Percentiles rank a stretch among this genome's conserved stretches.
Conservation (phyloP, 2,797 vertebrate species). For the Rhabdomys pumilio region DNA sequence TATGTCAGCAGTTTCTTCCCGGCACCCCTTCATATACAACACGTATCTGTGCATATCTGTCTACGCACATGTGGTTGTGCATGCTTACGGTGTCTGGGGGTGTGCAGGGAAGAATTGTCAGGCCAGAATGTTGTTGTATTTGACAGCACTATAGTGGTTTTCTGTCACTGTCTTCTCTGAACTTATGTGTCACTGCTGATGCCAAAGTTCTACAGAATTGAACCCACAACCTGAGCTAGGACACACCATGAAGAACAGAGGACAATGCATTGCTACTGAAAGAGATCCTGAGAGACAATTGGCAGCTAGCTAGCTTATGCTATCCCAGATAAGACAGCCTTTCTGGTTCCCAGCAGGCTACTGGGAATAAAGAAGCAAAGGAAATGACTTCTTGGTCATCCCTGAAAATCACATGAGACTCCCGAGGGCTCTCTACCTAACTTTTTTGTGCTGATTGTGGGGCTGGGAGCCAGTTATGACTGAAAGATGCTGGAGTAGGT, state of each 20-base stretch:
- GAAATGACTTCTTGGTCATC: neutral
- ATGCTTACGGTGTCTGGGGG: too few species aligned
- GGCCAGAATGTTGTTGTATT: neutral
- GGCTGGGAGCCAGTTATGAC: neutral
- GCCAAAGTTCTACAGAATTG: neutral
- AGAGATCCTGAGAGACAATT: neutral
- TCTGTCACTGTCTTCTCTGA: neutral
- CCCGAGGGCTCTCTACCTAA: rapidly evolving
- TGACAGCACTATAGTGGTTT: neutral
- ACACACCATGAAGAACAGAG: neutral
- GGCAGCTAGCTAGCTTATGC: neutral
- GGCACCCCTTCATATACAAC: neutral
- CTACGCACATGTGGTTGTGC: too few species aligned
- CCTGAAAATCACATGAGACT: neutral
- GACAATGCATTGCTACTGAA: neutral
- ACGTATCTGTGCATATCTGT: neutral
- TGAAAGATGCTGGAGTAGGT: neutral
- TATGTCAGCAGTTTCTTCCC: neutral
- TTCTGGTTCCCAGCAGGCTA: neutral
- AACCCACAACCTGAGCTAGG: neutral
- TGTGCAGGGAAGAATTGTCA: neutral
- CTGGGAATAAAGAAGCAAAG: neutral
- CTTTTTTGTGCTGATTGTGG: neutral
- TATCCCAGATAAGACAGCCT: neutral
- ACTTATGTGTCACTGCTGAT: neutral